A percentile compares a stretch with the other conserved stretches of the same genome.
phyloP scores from a whole-genome alignment of 2,113 vertebrate genomes.

The Epinephelus moara region DNA sequence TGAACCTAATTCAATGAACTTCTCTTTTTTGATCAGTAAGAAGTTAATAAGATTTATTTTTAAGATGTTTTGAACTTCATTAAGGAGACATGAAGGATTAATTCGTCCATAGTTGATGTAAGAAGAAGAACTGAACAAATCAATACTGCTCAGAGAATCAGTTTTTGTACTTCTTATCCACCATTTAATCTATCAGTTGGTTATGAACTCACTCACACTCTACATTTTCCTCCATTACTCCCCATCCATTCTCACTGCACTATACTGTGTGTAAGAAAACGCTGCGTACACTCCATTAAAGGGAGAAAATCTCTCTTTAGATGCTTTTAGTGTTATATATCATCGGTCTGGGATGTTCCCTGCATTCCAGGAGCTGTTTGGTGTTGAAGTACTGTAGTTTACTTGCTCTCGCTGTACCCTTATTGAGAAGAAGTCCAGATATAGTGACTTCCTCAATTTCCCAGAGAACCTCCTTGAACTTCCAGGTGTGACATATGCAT shows the following conservation, averaged over 20 bases:
- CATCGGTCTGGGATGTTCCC: constrained; percentile 37
- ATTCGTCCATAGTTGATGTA: constrained; percentile 13
- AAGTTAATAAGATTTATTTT: constrained; percentile 11
- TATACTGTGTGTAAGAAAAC: constrained; percentile 22
- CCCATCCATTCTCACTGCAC: constrained; percentile 10
- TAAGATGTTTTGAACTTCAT: constrained; percentile 14
- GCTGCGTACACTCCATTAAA: constrained; percentile 36
- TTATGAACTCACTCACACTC: constrained; percentile 21
- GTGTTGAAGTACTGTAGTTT: constrained; percentile 50
- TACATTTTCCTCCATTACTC: constrained; percentile 8
- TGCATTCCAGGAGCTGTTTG: constrained; percentile 32
- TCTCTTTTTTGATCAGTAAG: neutral
- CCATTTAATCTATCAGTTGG: constrained; percentile 46
- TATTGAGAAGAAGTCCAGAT: constrained; percentile 1
- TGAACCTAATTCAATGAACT: constrained; percentile 6
- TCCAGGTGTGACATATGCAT: neutral
- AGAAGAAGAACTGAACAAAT: constrained; percentile 36
- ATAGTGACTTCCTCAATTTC: neutral
- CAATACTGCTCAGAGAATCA: constrained; percentile 40
- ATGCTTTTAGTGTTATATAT: constrained; percentile 26
- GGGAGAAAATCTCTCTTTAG: constrained; percentile 25
- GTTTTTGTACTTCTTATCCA: constrained; percentile 19
- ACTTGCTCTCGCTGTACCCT: neutral
- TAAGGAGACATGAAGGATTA: neutral
- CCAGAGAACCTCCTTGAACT: neutral